These are phyloP conservation scores for Arion vulgaris DNA, from an alignment of 1,140 invertebrate species.

Conservation along the genomic window DNA sequence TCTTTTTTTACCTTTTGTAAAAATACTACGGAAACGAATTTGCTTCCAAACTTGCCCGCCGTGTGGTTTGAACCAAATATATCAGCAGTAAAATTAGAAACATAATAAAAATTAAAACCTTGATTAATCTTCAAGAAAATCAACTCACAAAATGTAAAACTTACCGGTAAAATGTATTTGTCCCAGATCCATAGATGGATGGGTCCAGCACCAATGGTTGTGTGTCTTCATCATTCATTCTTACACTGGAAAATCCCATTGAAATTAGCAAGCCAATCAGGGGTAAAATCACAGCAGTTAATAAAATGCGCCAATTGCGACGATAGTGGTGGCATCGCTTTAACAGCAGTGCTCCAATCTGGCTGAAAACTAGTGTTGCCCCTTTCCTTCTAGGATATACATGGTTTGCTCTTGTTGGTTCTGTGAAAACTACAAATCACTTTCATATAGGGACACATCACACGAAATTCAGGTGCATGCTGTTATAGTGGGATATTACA, in stretches of 20 bases:
- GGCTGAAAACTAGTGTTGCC: slow-evolving; percentile 46
- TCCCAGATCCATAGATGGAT: slow-evolving; percentile 66
- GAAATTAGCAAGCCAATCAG: slow-evolving; percentile 58
- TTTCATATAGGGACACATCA: no score
- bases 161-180: slow-evolving; percentile 61
- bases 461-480: no score
- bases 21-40: no score
- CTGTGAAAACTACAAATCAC: no score
- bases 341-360: slow-evolving; percentile 59
- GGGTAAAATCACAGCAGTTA: slow-evolving; percentile 64
- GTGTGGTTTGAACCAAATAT: no score
- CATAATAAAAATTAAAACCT: no score
- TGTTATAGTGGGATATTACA: no score
- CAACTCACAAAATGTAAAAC: slow-evolving; percentile 43
- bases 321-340: slow-evolving; percentile 70
- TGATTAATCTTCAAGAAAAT: background rate
- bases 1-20: no score
- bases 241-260: slow-evolving; percentile 59
- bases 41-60: no score
- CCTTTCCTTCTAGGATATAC: slow-evolving; percentile 15
- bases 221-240: slow-evolving; percentile 46
- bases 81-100: no score
- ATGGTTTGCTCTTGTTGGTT: background rate
- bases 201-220: slow-evolving; percentile 63
- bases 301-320: slow-evolving; percentile 62